Conservation (phyloP, 2,888 invertebrate genomes). For the Cheilosia vulpina region DNA sequence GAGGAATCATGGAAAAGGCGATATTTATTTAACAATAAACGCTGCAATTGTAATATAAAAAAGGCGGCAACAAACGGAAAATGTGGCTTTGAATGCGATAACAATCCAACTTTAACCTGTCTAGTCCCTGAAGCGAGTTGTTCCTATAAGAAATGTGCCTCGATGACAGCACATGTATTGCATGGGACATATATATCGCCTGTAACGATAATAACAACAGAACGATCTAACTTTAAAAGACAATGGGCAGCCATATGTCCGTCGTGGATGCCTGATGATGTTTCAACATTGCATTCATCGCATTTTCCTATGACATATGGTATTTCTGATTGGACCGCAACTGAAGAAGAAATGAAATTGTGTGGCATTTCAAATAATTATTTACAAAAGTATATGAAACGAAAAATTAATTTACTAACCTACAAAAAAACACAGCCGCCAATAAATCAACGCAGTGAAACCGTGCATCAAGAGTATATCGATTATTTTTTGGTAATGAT, state of each 20-base stretch:
- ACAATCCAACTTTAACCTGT: slow-evolving; percentile 14
- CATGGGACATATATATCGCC: slow-evolving; percentile 16
- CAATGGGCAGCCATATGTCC: neutral
- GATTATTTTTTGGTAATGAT: slow-evolving; percentile 48
- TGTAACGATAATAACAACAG: neutral
- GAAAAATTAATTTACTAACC: slow-evolving; percentile 38
- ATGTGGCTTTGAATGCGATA: slow-evolving; percentile 13
- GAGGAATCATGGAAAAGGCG: slow-evolving; percentile 16
- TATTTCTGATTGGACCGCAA: slow-evolving; percentile 22
- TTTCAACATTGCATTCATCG: slow-evolving; percentile 13
- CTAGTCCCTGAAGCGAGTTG: slow-evolving; percentile 34
- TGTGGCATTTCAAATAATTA: slow-evolving; percentile 57
- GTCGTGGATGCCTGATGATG: neutral
- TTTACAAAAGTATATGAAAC: slow-evolving; percentile 33
- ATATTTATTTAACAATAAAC: slow-evolving; percentile 48
- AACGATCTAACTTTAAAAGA: slow-evolving; percentile 3
- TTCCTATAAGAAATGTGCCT: slow-evolving; percentile 35
- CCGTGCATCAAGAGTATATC: slow-evolving; percentile 5
- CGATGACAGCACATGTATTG: slow-evolving; percentile 36
- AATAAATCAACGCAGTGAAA: slow-evolving; percentile 8
- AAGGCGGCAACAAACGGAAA: neutral
- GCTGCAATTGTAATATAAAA: slow-evolving; percentile 56
- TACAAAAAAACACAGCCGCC: slow-evolving; percentile 29
- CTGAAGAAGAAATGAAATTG: slow-evolving; percentile 20
- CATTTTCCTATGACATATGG: slow-evolving; percentile 9